Evolutionary conservation across 2,797 vertebrate species (phyloP).

Genomic region (Hephaestus fuliginosus): DNA sequence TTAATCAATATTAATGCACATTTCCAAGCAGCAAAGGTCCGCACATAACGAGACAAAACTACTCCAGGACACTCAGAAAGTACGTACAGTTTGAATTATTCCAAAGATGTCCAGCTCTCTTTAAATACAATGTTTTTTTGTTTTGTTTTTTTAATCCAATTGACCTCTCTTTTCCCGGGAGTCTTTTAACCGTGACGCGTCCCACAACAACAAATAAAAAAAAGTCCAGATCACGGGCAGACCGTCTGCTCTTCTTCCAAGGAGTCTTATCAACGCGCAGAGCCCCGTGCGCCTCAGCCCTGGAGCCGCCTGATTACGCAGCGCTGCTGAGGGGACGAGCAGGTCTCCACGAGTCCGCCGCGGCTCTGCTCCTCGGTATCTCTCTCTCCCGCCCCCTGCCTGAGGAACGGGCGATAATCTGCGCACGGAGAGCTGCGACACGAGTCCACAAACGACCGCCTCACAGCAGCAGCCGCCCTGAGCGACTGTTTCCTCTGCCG

Average conservation of each 20-base stretch:
- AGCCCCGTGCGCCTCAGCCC: constrained; percentile 74
- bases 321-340: constrained; percentile 57
- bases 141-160: constrained; percentile 27
- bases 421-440: constrained; percentile 35
- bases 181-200: constrained; percentile 61
- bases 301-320: constrained; percentile 84
- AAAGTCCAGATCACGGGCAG: not conserved
- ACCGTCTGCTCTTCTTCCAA: constrained; percentile 69
- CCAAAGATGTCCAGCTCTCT: constrained; percentile 27
- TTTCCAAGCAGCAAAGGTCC: constrained; percentile 29
- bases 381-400: constrained; percentile 81
- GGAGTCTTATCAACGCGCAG: constrained; percentile 82
- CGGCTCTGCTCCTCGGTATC: constrained; percentile 32
- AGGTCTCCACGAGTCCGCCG: constrained; percentile 49
- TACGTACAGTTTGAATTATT: constrained; percentile 40
- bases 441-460: constrained; percentile 31
- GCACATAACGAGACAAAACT: constrained; percentile 5
- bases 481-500: constrained; percentile 48
- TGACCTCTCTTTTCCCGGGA: constrained; percentile 2
- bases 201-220: not conserved
- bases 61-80: constrained; percentile 29
- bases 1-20: not conserved
- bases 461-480: constrained; percentile 24
- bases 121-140: not conserved
- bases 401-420: constrained; percentile 66